These are phyloP conservation scores for Macaria liturata DNA, from an alignment of 2,888 invertebrate species.

Conservation along the genomic window DNA sequence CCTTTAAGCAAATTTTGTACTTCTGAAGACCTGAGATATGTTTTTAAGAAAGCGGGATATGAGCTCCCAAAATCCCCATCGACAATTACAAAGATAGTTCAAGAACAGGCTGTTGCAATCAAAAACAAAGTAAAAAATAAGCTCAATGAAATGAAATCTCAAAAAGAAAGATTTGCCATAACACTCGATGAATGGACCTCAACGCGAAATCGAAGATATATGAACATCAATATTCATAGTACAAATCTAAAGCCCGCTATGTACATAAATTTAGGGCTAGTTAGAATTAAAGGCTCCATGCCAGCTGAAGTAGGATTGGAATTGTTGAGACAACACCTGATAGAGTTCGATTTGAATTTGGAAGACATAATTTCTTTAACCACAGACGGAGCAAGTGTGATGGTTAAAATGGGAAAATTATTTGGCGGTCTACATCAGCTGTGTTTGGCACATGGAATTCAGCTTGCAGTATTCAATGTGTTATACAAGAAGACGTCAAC, in stretches of 20 bases:
- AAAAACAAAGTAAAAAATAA: slow-evolving; percentile 16
- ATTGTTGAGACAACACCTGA: slow-evolving; percentile 7
- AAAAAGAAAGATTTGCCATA: slow-evolving; percentile 14
- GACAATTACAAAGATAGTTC: slow-evolving; percentile 15
- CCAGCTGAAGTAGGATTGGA: slow-evolving; percentile 12
- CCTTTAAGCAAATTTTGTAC: slow-evolving; percentile 22
- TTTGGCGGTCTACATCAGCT: slow-evolving; percentile 21
- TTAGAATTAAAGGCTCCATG: slow-evolving; percentile 19
- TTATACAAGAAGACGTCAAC: slow-evolving; percentile 10
- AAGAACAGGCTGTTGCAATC: slow-evolving; percentile 13
- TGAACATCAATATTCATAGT: slow-evolving; percentile 19
- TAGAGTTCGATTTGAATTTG: slow-evolving; percentile 1
- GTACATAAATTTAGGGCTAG: slow-evolving; percentile 17
- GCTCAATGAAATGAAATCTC: slow-evolving; percentile 12
- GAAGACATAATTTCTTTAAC: slow-evolving; percentile 15
- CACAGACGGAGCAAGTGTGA: slow-evolving; percentile 27
- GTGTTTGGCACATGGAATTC: slow-evolving; percentile 25
- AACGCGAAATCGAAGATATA: slow-evolving; percentile 16
- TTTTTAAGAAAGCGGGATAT: slow-evolving; percentile 23
- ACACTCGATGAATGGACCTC: slow-evolving; percentile 17
- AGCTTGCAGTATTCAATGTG: slow-evolving; percentile 15
- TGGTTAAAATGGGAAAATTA: slow-evolving; percentile 15
- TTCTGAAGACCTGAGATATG: slow-evolving; percentile 20
- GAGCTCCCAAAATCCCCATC: slow-evolving; percentile 17
- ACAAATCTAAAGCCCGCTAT: slow-evolving; percentile 9